Base-by-base conservation (phyloP, 23 tunicate genomes). In the Botrylloides violaceus region DNA sequence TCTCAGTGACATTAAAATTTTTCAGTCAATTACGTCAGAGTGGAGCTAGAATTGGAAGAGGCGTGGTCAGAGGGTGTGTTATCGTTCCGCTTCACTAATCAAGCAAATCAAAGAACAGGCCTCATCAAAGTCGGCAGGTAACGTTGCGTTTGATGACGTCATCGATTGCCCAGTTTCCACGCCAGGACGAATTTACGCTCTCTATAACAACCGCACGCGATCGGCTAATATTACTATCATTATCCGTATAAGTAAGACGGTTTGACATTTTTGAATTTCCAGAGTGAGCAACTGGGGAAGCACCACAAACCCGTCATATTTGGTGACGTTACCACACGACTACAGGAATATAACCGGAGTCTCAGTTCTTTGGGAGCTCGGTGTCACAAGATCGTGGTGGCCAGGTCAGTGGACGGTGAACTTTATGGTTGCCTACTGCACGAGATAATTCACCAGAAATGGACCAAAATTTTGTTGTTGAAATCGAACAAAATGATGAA, bases 231-330 rank as follows among this genome's bases (percentile, higher is more conserved):
- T n/a, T n/a, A n/a, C n/a, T n/a, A n/a, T n/a, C n/a, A n/a, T n/a
- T n/a, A n/a, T n/a, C n/a, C n/a, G n/a, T n/a, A n/a, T n/a, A n/a
- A n/a, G n/a, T n/a, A n/a, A n/a, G n/a, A n/a, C n/a, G n/a, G n/a
- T n/a, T n/a, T n/a, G n/a, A n/a, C n/a, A n/a, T n/a, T n/a, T n/a
- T n/a, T n/a, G n/a, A n/a, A 21, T 28, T 2, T 31, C 21, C 30
- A 68, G 74, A 30, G 57, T 68, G 21, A 68, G 74, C 1, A 18
- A 68, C 29, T 68, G 74, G 74, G 74, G 64, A 12, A 36, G 74
- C 47, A 68, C 74, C 24, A 27, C 43, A 2, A 68, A 37, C 1
- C 74, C 74, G n/a, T 19, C 74, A 4, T 68, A 68, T 68, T 31
- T 68, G 1, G 5, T 68, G 38, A 24, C 56, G 37, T 55, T 68